Evolutionary conservation across 2,113 vertebrate species (phyloP).

Genomic region (Gallinago media): DNA sequence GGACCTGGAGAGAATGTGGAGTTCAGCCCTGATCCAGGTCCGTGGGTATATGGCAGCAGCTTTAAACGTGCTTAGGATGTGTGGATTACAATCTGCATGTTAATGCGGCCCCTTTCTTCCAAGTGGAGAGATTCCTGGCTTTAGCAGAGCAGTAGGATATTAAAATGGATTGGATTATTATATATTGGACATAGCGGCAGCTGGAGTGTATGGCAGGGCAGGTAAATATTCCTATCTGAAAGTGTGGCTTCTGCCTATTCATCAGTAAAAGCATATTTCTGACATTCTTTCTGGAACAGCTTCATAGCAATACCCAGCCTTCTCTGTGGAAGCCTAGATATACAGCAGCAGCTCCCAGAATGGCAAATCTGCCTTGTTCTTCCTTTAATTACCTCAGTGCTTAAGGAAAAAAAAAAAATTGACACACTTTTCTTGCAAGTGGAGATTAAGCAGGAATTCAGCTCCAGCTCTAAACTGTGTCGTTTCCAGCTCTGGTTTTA

Average conservation of each 20-base stretch:
- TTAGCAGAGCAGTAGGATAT: background rate
- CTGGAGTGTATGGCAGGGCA: background rate
- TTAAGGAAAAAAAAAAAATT: background rate
- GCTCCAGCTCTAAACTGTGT: background rate
- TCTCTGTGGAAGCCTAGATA: constrained; percentile 39
- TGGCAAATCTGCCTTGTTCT: constrained; percentile 21
- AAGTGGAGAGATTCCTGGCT: background rate
- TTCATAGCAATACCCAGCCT: background rate
- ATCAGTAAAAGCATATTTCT: background rate
- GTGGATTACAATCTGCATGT: background rate
- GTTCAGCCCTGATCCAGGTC: background rate
- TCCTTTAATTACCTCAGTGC: constrained; percentile 50
- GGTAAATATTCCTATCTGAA: constrained; percentile 45
- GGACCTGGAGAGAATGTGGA: background rate
- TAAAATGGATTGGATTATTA: constrained; percentile 37
- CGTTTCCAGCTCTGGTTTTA: constrained; percentile 4
- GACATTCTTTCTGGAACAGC: constrained; percentile 29
- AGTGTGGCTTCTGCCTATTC: constrained; percentile 2
- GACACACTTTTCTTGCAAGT: constrained; percentile 7
- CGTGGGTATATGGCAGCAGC: background rate
- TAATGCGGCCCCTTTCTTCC: background rate
- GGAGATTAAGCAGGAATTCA: constrained; percentile 37
- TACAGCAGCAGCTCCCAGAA: constrained; percentile 16
- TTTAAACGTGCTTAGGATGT: background rate
- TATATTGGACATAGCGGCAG: constrained; percentile 15